Evolutionary conservation across 2,797 vertebrate species (phyloP).

Genomic region (Hydrolagus colliei): DNA sequence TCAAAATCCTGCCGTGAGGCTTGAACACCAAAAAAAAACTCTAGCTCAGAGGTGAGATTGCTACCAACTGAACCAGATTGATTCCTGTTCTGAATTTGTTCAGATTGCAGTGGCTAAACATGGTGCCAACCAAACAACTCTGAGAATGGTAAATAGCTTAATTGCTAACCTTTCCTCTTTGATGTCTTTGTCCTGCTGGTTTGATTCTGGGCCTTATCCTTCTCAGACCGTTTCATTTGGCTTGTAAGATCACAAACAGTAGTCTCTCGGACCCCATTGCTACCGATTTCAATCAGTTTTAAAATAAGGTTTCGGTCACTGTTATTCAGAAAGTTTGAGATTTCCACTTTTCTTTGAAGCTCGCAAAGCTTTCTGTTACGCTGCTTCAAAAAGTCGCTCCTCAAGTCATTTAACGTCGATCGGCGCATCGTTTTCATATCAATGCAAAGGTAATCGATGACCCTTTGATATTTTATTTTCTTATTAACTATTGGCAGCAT

Average conservation of each 20-base stretch:
- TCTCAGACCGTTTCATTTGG: neutral
- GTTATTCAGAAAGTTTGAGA: neutral
- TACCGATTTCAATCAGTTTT: neutral
- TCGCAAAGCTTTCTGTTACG: neutral
- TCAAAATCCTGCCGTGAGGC: too few species aligned
- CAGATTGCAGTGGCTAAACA: too few species aligned
- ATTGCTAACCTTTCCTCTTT: neutral
- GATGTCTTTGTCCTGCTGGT: neutral
- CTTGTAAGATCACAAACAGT: too few species aligned
- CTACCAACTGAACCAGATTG: too few species aligned
- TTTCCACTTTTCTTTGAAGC: neutral
- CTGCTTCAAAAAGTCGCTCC: neutral
- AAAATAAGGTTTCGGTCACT: neutral
- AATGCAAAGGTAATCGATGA: constrained; percentile 7
- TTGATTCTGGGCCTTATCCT: neutral
- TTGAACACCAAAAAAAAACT: too few species aligned
- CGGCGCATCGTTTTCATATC: neutral
- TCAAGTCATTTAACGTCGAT: neutral
- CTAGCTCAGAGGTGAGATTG: too few species aligned
- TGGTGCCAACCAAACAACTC: too few species aligned
- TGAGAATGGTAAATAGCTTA: too few species aligned
- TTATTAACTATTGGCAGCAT: constrained; percentile 5
- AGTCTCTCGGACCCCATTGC: neutral
- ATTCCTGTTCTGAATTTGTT: too few species aligned
- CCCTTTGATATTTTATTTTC: neutral